These are phyloP conservation scores for Eristalis arbustorum DNA, from an alignment of 2,888 invertebrate genomes.

Conservation along the genomic window DNA sequence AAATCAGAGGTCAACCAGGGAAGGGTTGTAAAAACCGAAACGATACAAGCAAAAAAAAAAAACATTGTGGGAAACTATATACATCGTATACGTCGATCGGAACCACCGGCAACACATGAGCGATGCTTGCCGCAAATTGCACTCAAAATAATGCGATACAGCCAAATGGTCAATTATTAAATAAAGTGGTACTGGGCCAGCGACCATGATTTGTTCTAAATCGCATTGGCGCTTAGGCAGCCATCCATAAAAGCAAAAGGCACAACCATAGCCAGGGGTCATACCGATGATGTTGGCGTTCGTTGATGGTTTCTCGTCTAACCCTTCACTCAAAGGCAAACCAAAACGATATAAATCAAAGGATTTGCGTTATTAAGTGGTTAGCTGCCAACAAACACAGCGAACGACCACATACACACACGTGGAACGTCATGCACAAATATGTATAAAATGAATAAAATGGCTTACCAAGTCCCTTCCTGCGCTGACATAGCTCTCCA, in stretches of 20 bases:
- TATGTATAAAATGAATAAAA: constrained; percentile 46
- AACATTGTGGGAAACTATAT: not conserved
- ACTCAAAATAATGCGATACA: constrained; percentile 47
- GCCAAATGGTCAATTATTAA: constrained; percentile 64
- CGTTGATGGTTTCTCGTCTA: constrained; percentile 21
- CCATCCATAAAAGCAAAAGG: constrained; percentile 43
- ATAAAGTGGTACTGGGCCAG: constrained; percentile 44
- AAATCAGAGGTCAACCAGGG: constrained; percentile 43
- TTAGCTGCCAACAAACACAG: constrained; percentile 62
- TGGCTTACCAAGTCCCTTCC: constrained; percentile 80
- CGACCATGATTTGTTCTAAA: constrained; percentile 54
- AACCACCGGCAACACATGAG: constrained; percentile 55
- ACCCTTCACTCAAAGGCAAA: constrained; percentile 64
- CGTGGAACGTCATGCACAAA: not conserved
- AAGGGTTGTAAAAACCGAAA: constrained; percentile 44
- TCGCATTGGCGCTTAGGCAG: constrained; percentile 18
- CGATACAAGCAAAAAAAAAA: not conserved
- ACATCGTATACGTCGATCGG: not conserved
- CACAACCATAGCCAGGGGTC: not conserved
- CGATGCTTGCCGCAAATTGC: constrained; percentile 55
- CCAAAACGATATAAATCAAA: constrained; percentile 68
- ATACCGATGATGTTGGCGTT: not conserved
- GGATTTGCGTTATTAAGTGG: constrained; percentile 70
- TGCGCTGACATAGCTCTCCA: constrained; percentile 89
- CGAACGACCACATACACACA: constrained; percentile 31